Conservation (phyloP, 1,140 invertebrate genomes). For the Melanaphis sacchari region DNA sequence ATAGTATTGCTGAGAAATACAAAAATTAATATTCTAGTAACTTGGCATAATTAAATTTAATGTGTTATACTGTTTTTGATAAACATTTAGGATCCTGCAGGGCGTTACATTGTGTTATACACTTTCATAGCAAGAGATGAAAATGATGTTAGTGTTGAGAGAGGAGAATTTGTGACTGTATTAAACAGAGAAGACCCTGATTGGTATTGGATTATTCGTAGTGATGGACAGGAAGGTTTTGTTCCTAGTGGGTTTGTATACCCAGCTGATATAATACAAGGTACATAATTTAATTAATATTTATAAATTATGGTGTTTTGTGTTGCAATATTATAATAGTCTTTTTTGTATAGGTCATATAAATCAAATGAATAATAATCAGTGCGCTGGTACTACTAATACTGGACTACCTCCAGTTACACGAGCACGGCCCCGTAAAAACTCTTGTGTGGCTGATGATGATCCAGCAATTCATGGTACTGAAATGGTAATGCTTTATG, state of each 20-base stretch:
- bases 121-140: conserved; percentile 92
- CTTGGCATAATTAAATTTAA: conserved; percentile 32
- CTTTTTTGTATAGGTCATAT: conserved; percentile 63
- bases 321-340: not conserved
- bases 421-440: conserved; percentile 37
- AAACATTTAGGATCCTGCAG: conserved; percentile 75
- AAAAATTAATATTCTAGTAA: conserved; percentile 3
- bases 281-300: conserved; percentile 63
- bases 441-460: conserved; percentile 42
- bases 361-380: conserved; percentile 63
- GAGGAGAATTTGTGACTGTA: conserved; percentile 93
- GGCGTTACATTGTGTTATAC: conserved; percentile 90
- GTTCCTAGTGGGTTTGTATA: conserved; percentile 95
- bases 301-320: not conserved
- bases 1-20: not conserved
- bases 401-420: conserved; percentile 44
- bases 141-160: conserved; percentile 91
- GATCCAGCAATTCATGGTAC: conserved; percentile 73
- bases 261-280: conserved; percentile 82
- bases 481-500: conserved; percentile 91
- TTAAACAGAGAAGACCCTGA: conserved; percentile 92
- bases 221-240: conserved; percentile 93
- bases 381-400: conserved; percentile 59
- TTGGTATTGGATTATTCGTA: conserved; percentile 94
- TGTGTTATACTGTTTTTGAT: conserved; percentile 54